Evolutionary conservation across 2,113 vertebrate species (phyloP).

Genomic region (Myotis davidii): DNA sequence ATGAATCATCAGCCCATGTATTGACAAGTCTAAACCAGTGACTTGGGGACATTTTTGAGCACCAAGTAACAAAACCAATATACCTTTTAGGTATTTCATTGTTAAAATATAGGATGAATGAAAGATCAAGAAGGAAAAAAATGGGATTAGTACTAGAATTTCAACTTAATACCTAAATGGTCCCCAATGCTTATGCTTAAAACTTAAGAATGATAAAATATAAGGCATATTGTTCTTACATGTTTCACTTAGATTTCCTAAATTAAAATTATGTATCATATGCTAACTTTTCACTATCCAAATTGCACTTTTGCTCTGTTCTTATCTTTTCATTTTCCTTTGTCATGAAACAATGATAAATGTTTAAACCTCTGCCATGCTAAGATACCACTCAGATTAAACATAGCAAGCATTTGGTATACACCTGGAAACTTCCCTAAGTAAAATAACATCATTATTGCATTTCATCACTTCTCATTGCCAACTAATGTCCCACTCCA

Average conservation of each 20-base stretch:
- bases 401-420: neutral
- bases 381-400: slow-evolving; percentile 48
- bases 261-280: slow-evolving; percentile 8
- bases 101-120: neutral
- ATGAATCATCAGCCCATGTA: neutral
- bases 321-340: slow-evolving; percentile 54
- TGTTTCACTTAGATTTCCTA: slow-evolving; percentile 14
- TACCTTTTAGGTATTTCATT: neutral
- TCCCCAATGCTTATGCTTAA: neutral
- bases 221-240: neutral
- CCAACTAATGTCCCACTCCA: neutral
- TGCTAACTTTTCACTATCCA: slow-evolving; percentile 7
- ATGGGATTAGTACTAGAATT: neutral
- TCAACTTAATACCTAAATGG: neutral
- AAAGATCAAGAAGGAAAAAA: slow-evolving; percentile 4
- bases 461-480: slow-evolving; percentile 46
- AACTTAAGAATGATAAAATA: neutral
- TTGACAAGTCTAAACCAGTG: neutral
- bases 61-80: slow-evolving; percentile 7
- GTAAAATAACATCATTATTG: slow-evolving; percentile 42
- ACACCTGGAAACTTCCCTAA: slow-evolving; percentile 44
- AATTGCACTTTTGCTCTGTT: neutral
- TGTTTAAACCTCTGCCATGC: slow-evolving; percentile 4
- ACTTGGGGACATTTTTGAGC: neutral
- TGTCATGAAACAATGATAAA: neutral